Conservation (phyloP, 35 echinoderm and acorn worm species). For the Chiridota heheva region DNA sequence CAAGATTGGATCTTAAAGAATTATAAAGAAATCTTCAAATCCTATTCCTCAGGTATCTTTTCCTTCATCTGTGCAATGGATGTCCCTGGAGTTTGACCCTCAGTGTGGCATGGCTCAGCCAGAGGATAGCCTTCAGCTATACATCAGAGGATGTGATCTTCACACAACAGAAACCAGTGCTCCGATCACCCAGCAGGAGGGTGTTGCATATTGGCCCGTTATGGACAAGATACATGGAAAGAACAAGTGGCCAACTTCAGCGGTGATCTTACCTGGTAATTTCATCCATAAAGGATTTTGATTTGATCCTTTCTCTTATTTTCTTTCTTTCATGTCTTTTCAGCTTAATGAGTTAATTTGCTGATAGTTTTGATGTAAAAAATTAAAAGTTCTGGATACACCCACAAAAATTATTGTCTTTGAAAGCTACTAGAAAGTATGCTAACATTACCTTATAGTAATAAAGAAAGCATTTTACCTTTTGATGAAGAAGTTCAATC, state of each 20-base stretch:
- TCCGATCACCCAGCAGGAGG: conserved; percentile 9
- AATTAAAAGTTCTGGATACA: neutral
- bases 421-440: too few relatives aligned
- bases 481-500: too few relatives aligned
- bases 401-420: too few relatives aligned
- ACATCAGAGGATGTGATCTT: too few relatives aligned
- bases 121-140: conserved; percentile 88
- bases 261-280: conserved; percentile 82
- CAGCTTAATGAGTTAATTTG: neutral
- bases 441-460: too few relatives aligned
- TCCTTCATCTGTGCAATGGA: conserved; percentile 90
- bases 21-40: too few relatives aligned
- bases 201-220: conserved; percentile 72
- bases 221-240: conserved; percentile 78
- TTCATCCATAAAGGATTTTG: neutral
- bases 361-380: neutral
- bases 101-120: conserved; percentile 95
- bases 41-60: conserved; percentile 85
- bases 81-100: conserved; percentile 90
- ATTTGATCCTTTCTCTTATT: neutral
- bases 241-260: conserved; percentile 83
- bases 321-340: neutral
- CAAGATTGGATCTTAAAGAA: too few relatives aligned
- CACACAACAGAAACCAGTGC: conserved; percentile 49
- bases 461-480: too few relatives aligned